These are phyloP conservation scores for Glossophaga mutica DNA, from an alignment of 2,797 vertebrate genomes.

Conservation along the genomic window DNA sequence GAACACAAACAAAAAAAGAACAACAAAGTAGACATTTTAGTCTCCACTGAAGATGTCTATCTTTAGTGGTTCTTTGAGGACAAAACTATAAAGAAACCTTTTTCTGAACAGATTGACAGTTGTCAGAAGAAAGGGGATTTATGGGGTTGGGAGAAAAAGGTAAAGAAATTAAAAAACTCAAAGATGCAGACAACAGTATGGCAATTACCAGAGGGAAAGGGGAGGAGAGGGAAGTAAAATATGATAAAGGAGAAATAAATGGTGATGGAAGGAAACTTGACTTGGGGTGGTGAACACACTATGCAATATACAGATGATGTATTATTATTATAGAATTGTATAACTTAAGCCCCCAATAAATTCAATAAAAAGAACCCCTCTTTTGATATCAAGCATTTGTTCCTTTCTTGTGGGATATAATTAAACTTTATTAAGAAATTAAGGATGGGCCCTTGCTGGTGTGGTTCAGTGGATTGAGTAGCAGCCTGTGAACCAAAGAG, in stretches of 20 bases:
- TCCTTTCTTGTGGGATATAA: neutral
- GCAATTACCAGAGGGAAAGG: neutral
- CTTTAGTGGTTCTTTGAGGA: neutral
- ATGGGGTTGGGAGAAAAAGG: neutral
- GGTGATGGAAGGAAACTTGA: neutral
- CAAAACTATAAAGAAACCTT: neutral
- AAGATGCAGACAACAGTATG: neutral
- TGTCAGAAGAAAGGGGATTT: neutral
- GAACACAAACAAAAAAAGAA: neutral
- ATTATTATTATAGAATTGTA: neutral
- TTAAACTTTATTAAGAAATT: neutral
- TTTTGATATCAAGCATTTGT: neutral
- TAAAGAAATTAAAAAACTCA: neutral
- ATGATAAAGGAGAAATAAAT: neutral
- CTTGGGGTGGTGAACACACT: neutral
- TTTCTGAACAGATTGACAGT: neutral
- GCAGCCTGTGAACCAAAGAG: too few species aligned
- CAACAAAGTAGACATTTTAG: neutral
- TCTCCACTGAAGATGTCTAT: neutral
- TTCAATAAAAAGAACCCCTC: neutral
- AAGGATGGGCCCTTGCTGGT: too few species aligned
- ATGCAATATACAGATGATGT: neutral
- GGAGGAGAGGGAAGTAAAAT: neutral
- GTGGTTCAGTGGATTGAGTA: too few species aligned
- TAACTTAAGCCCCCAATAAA: neutral